Evolutionary conservation across 2,113 vertebrate species (phyloP), one percentile per base, ranked within the genome.

Genomic region (Arenaria interpres): DNA sequence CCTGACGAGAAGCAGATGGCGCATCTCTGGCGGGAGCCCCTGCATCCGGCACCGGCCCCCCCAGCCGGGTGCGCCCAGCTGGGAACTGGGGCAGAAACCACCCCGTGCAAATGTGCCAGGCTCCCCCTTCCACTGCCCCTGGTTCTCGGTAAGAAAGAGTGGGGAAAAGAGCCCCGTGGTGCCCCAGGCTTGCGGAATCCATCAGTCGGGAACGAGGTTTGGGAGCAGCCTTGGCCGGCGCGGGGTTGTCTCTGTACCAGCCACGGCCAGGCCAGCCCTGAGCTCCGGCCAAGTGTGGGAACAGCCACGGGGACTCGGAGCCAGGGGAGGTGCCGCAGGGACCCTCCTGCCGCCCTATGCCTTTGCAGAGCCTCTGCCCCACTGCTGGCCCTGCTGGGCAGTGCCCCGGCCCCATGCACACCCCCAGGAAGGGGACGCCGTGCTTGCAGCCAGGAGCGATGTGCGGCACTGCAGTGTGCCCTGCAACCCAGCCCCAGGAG

Each of bases 1-100:
- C 53, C 87, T 96, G 97, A 98, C 96, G 22, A 97, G 93, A 96
- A 68, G 82, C 98, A 98, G 98, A 98, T 98, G 98, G 97, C n/a
- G 33, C 92, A 56, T 87, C 89, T 94, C 84, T 10, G 74, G 92
- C 53, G 19, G 71, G 51, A 95, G 71, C 88, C 74, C 94, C 93
- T 75, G 94, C 97, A 94, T 98, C 89, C n/a, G 62, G 84, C 89
- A 60, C 21, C 15, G 10, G 82, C 51, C 63, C 80, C 60, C 64
- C 3, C 1, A 1, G 53, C 73, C 0, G 9, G 10, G 8, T 4
- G 39, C 73, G 4, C 68, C 88, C 86, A 28, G 93, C 90, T 74
- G 82, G 76, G 50, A 84, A 24, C n/a, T 0, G 6, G 62, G 71
- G 50, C 46, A 81, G 71, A 68, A 89, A 28, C 24, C n/a, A 24